A percentile compares a stretch with the other conserved stretches of the same genome.
Evolutionary conservation across 2,113 vertebrate genomes (phyloP).

Genomic region (Semicossyphus pulcher): DNA sequence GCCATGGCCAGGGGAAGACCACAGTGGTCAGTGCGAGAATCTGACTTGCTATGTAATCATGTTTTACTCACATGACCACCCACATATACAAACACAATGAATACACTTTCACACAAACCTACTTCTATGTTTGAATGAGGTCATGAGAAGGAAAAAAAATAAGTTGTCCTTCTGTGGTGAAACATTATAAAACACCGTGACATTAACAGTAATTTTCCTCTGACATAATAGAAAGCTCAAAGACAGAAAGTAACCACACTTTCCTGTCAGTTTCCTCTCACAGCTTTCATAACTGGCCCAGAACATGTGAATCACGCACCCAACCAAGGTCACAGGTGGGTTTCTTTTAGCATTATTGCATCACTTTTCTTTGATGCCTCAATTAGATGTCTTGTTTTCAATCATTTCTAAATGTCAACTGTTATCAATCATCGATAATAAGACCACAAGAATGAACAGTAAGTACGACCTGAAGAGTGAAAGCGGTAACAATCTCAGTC

Average conservation of each 20-base stretch:
- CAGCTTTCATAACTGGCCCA: slow-evolving; percentile 38
- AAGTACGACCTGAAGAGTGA: neutral
- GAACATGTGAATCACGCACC: slow-evolving; percentile 58
- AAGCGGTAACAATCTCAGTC: too few species aligned
- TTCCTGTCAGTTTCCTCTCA: slow-evolving; percentile 68
- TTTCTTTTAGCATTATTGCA: slow-evolving; percentile 31
- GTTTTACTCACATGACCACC: slow-evolving; percentile 58
- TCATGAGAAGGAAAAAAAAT: slow-evolving; percentile 32
- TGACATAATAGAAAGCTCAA: slow-evolving; percentile 67
- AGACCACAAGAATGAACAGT: neutral
- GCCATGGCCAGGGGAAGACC: slow-evolving; percentile 49
- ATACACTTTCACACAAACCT: slow-evolving; percentile 31
- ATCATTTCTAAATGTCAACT: slow-evolving; percentile 41
- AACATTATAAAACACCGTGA: slow-evolving; percentile 37
- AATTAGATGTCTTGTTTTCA: too few species aligned
- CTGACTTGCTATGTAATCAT: slow-evolving; percentile 52
- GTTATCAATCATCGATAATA: slow-evolving; percentile 13
- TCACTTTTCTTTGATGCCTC: neutral
- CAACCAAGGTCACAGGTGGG: slow-evolving; percentile 14
- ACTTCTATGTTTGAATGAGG: slow-evolving; percentile 46
- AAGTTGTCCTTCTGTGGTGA: slow-evolving; percentile 42
- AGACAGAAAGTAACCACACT: slow-evolving; percentile 58
- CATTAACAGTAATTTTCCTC: slow-evolving; percentile 62
- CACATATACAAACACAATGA: slow-evolving; percentile 44
- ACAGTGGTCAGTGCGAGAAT: slow-evolving; percentile 60